Percentiles rank a stretch among this genome's conserved stretches.
Evolutionary conservation across 2,113 vertebrate genomes (phyloP).

Genomic region (Prionailurus viverrinus): DNA sequence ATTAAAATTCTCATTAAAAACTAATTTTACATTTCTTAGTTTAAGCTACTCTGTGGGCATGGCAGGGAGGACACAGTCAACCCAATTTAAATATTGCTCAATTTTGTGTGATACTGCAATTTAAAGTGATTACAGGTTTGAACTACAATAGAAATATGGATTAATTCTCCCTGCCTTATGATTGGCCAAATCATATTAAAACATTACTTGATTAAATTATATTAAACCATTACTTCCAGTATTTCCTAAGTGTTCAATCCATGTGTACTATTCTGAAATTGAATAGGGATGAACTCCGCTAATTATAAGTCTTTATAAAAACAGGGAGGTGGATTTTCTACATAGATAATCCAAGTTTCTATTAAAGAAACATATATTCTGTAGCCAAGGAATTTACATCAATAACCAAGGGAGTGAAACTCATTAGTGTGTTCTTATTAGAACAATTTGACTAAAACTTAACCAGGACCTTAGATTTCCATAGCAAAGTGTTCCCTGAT

Average conservation of each 20-base stretch:
- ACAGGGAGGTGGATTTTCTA: background rate
- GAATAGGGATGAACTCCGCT: background rate
- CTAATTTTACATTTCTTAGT: background rate
- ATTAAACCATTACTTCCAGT: background rate
- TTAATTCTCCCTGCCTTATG: background rate
- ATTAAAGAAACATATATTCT: background rate
- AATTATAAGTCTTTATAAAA: background rate
- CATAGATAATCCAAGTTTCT: background rate
- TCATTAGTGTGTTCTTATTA: background rate
- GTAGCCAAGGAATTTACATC: background rate
- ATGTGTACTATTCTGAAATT: background rate
- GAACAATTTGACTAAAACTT: slow-evolving; percentile 18
- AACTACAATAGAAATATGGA: background rate
- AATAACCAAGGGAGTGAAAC: background rate
- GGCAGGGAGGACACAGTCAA: rapidly evolving
- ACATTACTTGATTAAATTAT: background rate
- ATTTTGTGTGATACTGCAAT: background rate
- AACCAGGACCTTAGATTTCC: slow-evolving; percentile 1
- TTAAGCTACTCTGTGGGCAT: background rate
- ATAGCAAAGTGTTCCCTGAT: slow-evolving; percentile 8
- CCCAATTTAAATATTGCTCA: background rate
- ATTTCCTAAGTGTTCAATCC: background rate
- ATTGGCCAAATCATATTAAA: background rate
- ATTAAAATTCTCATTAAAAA: background rate
- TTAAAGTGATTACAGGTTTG: background rate